Evolutionary conservation across 30 jellyfish, hydroid and myxozoan species (phyloP), one percentile per base, ranked within the genome.

Genomic region (Aurelia sp.): DNA sequence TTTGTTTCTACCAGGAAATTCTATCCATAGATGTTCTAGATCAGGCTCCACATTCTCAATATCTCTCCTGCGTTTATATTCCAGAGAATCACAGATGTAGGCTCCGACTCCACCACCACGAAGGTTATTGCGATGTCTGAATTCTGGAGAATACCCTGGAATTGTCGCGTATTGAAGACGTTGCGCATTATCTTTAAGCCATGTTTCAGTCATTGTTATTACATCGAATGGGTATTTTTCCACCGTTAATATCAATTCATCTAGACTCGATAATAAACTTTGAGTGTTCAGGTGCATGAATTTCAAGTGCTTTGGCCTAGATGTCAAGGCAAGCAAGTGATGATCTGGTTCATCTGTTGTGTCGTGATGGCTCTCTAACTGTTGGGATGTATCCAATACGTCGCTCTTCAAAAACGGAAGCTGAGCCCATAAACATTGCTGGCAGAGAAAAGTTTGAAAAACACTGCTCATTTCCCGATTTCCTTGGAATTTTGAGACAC

Each of bases 51-150:
- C 53, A 22, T 48, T 74, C 59, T 76, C 87, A 5, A 86, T 77
- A 63, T 86, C 96, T 17, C 27, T 51, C 70, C 91, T 41, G 53
- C 74, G 64, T 53, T 86, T 75, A 48, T 70, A 78, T 77, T 67
- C 63, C 47, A 86, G 58, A 65, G 87, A 40, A 40, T 77, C 91
- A 15, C 72, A 30, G 44, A 79, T 65, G 74, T 88, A 79, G 63
- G 88, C 74, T 31, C 92, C 88, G 48, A 88, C 80, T 8, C 96
- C 96, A 20, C 96, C 96, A 21, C 92, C 92, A 62, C 61, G 62
- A 48, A 72, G 85, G 63, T 52, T 72, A 8, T 67, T 65, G 62
- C 93, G 89, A 52, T 76, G 83, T 76, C 88, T 35, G 73, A 87
- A 87, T 38, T 27, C 79, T 48, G 74, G 79, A 52, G 72, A 62